A percentile compares a stretch with the other conserved stretches of the same genome.
Conservation (phyloP, 2,797 vertebrate species). For the Hippopotamyrus pictus region DNA sequence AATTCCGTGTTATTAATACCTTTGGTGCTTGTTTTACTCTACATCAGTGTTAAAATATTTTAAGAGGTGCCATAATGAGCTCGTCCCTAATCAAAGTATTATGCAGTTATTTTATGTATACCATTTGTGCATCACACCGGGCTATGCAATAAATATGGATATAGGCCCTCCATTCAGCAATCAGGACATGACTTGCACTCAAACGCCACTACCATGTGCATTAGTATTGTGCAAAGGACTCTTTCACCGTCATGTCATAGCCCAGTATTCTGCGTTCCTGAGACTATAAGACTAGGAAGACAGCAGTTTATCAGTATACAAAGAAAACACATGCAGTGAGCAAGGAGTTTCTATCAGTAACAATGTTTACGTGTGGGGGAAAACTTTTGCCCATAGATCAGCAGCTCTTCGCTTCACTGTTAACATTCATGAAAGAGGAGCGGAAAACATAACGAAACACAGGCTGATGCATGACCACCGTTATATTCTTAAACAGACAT, state of each 20-base stretch:
- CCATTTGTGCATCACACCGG: background rate
- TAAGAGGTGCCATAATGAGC: background rate
- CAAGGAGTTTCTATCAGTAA: no score
- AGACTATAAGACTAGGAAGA: background rate
- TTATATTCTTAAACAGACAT: background rate
- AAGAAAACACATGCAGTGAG: background rate
- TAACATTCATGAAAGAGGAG: background rate
- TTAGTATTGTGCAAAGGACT: background rate
- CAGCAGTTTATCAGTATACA: background rate
- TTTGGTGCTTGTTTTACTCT: background rate
- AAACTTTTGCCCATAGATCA: background rate
- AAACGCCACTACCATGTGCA: background rate
- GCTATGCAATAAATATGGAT: background rate
- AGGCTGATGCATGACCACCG: background rate
- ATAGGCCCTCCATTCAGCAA: background rate
- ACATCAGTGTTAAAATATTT: background rate
- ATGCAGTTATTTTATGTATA: background rate
- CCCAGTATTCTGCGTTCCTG: background rate
- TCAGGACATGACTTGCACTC: background rate
- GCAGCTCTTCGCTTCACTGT: background rate
- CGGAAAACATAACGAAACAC: background rate
- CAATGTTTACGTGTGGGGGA: background rate
- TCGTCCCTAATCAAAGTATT: background rate
- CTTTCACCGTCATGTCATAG: background rate
- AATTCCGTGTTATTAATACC: background rate